Base-by-base conservation (phyloP, 2,888 invertebrate species). In the Pristionchus entomophagus region DNA sequence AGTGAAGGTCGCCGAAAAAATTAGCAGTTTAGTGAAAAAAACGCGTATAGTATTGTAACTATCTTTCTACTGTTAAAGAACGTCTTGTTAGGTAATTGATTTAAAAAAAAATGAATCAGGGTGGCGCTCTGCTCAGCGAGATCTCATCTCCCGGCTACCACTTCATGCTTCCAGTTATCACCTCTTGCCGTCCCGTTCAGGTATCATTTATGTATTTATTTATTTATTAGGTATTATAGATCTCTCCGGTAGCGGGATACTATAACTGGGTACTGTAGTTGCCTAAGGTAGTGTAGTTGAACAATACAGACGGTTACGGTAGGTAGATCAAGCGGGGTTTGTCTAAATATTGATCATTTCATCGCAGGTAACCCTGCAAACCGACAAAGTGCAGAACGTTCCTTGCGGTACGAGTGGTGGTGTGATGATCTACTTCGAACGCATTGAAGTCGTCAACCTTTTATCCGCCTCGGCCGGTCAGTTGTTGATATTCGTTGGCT, bases 371-470 rank as follows among this genome's bases (percentile, higher is more conserved):
- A 97, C 97, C 56, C 95, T 97, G 73, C 97, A 97, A 94, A 97
- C 97, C 12, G 97, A 97, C 94, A 97, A 97, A 95, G 96, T 97
- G 8, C 97, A 96, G 93, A 97, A 97, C 95, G 97, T 97, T n/a
- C 97, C 97, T 0, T 97, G 97, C 94, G 97, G 97, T 62, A 97
- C 97, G 6, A 97, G 97, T 94, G 97, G 97, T 78, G 97, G 97
- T 86, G 97, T 97, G 0, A 96, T 97, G 96, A 97, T 97, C 91
- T 97, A 96, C 94, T 97, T 97, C 94, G 97, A 97, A 94, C 95
- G 97, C 90, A 97, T 97, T 91, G 97, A 97, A 95, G 97, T 97
- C 88, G 97, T 97, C 2, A 97, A 97, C 94, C 96, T 96, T 93
- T 94, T 97, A 85, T 96, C 96, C 93, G 94, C 96, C 53, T 94